Evolutionary conservation across 2,797 vertebrate species (phyloP), one percentile per base, ranked within the genome.

Genomic region (Ctenochaetus hawaiiensis): DNA sequence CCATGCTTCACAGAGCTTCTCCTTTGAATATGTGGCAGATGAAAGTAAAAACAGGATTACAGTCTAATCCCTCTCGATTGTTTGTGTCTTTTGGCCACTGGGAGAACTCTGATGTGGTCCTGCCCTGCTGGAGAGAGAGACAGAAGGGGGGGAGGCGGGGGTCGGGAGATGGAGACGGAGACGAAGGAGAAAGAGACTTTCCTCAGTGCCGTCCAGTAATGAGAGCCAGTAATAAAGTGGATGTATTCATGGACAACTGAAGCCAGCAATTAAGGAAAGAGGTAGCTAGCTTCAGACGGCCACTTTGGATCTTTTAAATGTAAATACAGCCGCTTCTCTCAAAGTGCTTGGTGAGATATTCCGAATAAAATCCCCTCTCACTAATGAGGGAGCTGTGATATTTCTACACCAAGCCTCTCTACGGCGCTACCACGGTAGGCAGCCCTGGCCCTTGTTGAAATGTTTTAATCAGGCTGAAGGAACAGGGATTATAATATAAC

Each of bases 271-370:
- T 95, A 96, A 94, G 92, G 90, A 80, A 83, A 90, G 91, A 92
- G 90, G 90, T 91, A 92, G 89, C 91, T 89, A 89, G 87, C 89
- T 94, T 94, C 90, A 93, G 92, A 90, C 83, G 87, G 87, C 91
- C 93, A 94, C 94, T 94, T 94, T 93, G 89, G 90, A 94, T 94
- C 94, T 95, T 94, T 95, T 94, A 95, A 94, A 95, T 95, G 94
- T 95, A 95, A 95, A 96, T 95, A 95, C 87, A 79, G 85, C 76
- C 73, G 87, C 92, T 91, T 89, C 89, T 91, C 92, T 93, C 83
- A 93, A 92, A 95, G 93, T 92, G 88, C 90, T 92, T 62, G 71
- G 79, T 86, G 91, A 91, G 81, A 94, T 93, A 89, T 88, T 92
- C 92, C 92, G 92, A 95, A 94, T 92, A 85, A 94, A 95, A 94